Base-by-base conservation (phyloP, 2,113 vertebrate genomes). In the Cephalopholis sonnerati region DNA sequence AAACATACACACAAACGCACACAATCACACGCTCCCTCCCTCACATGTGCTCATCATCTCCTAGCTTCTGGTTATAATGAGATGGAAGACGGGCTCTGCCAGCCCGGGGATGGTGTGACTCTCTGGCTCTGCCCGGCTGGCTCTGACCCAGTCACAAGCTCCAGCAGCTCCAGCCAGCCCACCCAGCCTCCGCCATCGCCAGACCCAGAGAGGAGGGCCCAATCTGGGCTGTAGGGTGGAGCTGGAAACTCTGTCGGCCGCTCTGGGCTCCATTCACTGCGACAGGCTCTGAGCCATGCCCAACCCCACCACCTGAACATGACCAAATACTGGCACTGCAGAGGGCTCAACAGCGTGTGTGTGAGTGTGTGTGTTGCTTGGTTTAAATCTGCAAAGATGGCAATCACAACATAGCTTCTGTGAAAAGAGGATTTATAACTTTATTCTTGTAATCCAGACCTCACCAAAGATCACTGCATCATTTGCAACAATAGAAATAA, bases 221-320 rank as follows among this genome's bases (percentile, higher is more conserved):
- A 78, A 82, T 81, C 80, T 91, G 78, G 82, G 64, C 65, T 69
- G 58, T 79, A 90, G 89, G 86, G 87, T 77, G 87, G 86, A 84
- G 88, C 79, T 86, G 85, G 82, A 83, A 77, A 76, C 69, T 76
- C 68, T 62, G 32, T n/a, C 58, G 61, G 61, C 83, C 66, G 64
- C 84, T 89, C 76, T 83, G 83, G 90, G 74, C 86, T 85, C 22
- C 69, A 76, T 85, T 86, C 75, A 72, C 62, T 70, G 81, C 29
- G 62, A 78, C 88, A 77, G 91, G 86, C 87, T 68, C 79, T 8
- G 78, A 87, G 91, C 91, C 92, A 92, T 84, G 89, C 68, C 87
- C 88, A 84, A 79, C 90, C 83, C 84, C 81, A 70, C 85, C 92
- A 93, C 87, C 89, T 92, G 91, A 92, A 88, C 79, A 86, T 51